Percentiles rank a stretch among this genome's conserved stretches.
Evolutionary conservation across 2,113 vertebrate genomes (phyloP).

Genomic region (Lates calcarifer): DNA sequence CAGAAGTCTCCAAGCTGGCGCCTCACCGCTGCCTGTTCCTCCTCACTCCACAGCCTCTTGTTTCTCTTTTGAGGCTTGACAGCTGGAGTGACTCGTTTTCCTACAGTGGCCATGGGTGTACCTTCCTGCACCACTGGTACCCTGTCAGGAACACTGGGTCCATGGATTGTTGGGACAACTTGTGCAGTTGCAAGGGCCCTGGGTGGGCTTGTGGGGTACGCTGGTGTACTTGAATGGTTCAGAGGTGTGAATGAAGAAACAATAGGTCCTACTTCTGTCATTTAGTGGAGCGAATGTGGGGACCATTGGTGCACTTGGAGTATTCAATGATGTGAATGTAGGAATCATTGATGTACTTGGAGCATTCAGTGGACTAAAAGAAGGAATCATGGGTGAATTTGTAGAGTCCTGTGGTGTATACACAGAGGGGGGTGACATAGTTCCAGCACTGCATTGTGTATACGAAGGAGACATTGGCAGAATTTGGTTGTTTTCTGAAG

Average conservation of each 20-base stretch:
- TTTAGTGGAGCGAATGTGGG: conserved; percentile 60
- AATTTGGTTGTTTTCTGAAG: conserved; percentile 65
- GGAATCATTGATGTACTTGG: conserved; percentile 72
- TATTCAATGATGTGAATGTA: conserved; percentile 63
- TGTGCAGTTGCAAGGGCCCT: conserved; percentile 55
- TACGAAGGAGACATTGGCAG: conserved; percentile 67
- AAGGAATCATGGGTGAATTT: conserved; percentile 55
- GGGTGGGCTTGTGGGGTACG: conserved; percentile 43
- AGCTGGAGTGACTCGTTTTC: neutral
- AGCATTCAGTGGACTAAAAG: conserved; percentile 55
- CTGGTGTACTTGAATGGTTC: conserved; percentile 54
- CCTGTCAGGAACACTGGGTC: conserved; percentile 37
- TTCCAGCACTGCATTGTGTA: conserved; percentile 52
- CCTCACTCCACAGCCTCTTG: conserved; percentile 75
- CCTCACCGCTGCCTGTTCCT: conserved; percentile 77
- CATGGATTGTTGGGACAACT: conserved; percentile 71
- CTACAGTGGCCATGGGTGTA: conserved; percentile 1
- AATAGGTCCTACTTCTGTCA: conserved; percentile 49
- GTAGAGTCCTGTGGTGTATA: conserved; percentile 64
- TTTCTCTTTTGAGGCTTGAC: conserved; percentile 71
- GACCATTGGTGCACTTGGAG: conserved; percentile 55
- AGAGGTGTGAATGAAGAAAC: conserved; percentile 73
- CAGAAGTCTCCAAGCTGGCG: conserved; percentile 76
- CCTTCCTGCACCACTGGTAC: conserved; percentile 15
- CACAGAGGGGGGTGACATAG: conserved; percentile 45